Conservation (phyloP, 2,113 vertebrate species). For the Erythrolamprus reginae region DNA sequence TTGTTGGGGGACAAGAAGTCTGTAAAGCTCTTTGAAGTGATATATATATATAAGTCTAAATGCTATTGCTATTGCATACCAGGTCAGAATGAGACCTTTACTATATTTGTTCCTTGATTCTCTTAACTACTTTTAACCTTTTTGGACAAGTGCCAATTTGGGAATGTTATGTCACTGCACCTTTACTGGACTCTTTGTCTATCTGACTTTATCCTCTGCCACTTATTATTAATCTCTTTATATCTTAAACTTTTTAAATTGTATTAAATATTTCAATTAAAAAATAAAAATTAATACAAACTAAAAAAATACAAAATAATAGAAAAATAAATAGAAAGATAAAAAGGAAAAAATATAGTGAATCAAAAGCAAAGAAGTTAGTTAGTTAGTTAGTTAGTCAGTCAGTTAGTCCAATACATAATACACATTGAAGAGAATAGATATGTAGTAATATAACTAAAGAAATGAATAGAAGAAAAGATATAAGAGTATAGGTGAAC, state of each 20-base stretch:
- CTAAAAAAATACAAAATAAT: not conserved
- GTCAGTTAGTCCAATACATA: too few species aligned
- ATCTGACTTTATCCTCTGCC: not conserved
- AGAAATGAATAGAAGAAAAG: too few species aligned
- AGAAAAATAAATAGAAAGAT: not conserved
- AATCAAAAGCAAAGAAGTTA: not conserved
- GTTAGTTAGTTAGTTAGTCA: too few species aligned
- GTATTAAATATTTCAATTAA: not conserved
- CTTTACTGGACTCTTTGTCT: not conserved
- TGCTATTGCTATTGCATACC: not conserved
- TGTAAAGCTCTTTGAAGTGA: not conserved
- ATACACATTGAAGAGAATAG: too few species aligned
- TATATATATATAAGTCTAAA: not conserved
- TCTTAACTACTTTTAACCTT: not conserved
- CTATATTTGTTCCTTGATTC: not conserved
- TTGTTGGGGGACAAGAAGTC: not conserved
- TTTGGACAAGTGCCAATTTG: not conserved
- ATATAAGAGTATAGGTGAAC: too few species aligned
- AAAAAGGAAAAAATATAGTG: not conserved
- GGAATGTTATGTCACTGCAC: not conserved
- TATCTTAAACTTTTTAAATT: not conserved
- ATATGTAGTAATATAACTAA: too few species aligned
- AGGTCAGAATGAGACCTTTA: not conserved
- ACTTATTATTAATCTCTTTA: not conserved
- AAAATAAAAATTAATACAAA: not conserved